Evolutionary conservation across 2,113 vertebrate genomes (phyloP).

Genomic region (Maylandia zebra): DNA sequence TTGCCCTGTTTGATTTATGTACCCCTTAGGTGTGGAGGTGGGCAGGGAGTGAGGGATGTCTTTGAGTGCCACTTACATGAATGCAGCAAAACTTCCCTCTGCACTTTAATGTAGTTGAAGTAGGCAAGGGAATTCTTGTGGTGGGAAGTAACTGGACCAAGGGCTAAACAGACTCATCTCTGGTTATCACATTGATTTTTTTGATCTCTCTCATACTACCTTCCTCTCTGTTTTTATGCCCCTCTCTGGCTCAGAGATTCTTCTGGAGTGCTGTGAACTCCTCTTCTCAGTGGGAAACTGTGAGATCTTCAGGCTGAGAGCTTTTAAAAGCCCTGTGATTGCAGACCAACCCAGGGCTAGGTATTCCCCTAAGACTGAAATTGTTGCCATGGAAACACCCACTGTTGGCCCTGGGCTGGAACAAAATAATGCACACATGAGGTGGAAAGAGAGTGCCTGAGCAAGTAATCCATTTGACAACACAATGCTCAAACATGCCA

Average conservation of each 20-base stretch:
- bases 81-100: neutral
- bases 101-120: neutral
- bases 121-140: neutral
- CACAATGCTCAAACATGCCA: conserved; percentile 17
- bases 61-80: conserved; percentile 4
- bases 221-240: neutral
- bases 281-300: conserved; percentile 34
- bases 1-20: neutral
- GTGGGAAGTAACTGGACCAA: conserved; percentile 4
- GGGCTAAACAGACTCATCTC: conserved; percentile 31
- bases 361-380: conserved; percentile 43
- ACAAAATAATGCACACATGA: neutral
- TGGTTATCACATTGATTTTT: conserved; percentile 38
- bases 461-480: conserved; percentile 44
- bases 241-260: neutral
- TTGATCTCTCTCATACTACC: neutral
- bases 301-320: conserved; percentile 45
- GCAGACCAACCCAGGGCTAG: conserved; percentile 30
- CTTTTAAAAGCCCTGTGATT: conserved; percentile 50
- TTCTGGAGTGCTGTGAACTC: conserved; percentile 33
- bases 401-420: neutral
- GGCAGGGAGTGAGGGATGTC: neutral
- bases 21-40: neutral
- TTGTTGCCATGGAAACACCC: conserved; percentile 51
- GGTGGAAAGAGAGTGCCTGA: neutral